Conservation (phyloP, 2,797 vertebrate genomes). For the Oophaga sylvatica region DNA sequence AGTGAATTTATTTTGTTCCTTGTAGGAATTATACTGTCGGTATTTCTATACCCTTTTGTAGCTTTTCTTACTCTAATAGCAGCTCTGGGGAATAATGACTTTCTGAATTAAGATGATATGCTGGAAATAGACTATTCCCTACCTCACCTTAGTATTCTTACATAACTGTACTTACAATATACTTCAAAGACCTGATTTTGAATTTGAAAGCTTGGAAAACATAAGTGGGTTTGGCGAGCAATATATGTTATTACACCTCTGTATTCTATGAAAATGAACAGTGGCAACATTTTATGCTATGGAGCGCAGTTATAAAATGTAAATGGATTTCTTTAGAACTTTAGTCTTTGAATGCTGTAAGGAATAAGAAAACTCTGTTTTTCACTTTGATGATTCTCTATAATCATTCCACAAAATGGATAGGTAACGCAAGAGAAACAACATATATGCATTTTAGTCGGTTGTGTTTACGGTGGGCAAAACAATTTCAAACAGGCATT, state of each 20-base stretch:
- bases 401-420: conserved; percentile 43
- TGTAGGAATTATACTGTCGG: conserved; percentile 57
- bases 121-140: conserved; percentile 60
- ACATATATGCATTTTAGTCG: conserved; percentile 32
- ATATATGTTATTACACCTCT: conserved; percentile 57
- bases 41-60: conserved; percentile 54
- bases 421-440: conserved; percentile 2
- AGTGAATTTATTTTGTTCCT: conserved; percentile 61
- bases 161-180: conserved; percentile 58
- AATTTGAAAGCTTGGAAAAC: conserved; percentile 52
- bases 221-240: conserved; percentile 49
- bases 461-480: conserved; percentile 43
- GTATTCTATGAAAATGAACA: conserved; percentile 40
- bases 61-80: conserved; percentile 57
- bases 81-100: conserved; percentile 61
- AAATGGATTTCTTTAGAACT: conserved; percentile 53
- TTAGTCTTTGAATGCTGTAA: conserved; percentile 43
- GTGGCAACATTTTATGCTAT: conserved; percentile 49
- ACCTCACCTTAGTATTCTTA: conserved; percentile 59
- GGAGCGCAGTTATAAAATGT: conserved; percentile 38
- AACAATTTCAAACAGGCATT: conserved; percentile 40
- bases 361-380: conserved; percentile 43
- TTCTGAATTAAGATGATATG: conserved; percentile 60
- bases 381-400: conserved; percentile 54
- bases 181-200: conserved; percentile 58